These are phyloP conservation scores for Pogonocichla stellata DNA, from an alignment of 2,113 vertebrate genomes.

Conservation along the genomic window DNA sequence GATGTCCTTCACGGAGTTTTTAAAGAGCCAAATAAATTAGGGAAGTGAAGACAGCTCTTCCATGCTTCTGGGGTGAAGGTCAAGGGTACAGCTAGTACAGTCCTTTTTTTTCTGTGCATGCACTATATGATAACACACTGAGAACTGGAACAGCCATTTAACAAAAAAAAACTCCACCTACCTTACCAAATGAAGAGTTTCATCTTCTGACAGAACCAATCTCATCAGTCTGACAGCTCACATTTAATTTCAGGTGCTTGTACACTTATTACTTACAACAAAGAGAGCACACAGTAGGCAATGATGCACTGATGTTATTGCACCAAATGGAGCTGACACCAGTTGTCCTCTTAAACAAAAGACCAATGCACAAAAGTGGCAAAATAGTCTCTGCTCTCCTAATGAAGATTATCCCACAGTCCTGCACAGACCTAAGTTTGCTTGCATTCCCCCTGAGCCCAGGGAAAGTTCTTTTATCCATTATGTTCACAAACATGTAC, in stretches of 20 bases:
- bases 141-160: neutral
- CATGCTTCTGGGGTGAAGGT: neutral
- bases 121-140: neutral
- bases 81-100: neutral
- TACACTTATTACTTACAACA: neutral
- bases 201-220: neutral
- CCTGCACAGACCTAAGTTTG: neutral
- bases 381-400: neutral
- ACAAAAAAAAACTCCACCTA: neutral
- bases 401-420: neutral
- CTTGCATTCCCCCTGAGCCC: neutral
- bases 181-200: neutral
- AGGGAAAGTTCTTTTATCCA: neutral
- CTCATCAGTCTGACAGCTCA: slow-evolving; percentile 12
- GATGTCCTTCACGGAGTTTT: neutral
- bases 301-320: neutral
- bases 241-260: slow-evolving; percentile 8
- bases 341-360: neutral
- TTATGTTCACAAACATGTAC: neutral
- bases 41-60: neutral
- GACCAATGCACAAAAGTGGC: neutral
- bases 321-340: neutral
- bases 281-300: neutral
- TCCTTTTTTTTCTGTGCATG: neutral
- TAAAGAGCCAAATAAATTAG: neutral